Base-by-base conservation (phyloP, 2,113 vertebrate genomes). In the Odontesthes bonariensis region DNA sequence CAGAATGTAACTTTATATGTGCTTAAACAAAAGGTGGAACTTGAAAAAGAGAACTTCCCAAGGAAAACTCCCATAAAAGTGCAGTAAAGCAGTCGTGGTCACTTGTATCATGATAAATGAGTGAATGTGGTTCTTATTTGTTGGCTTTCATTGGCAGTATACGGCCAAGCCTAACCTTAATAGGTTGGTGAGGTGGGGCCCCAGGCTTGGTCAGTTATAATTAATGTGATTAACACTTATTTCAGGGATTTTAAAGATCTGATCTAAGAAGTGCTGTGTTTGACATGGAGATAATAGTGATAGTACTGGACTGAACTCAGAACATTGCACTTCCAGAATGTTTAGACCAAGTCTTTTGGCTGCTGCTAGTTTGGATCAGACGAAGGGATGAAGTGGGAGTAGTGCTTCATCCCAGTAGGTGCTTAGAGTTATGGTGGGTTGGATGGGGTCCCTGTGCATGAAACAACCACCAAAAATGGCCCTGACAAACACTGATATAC, bases 1-100 rank as follows among this genome's bases (percentile, higher is more conserved):
- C 11, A 68, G 11, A 44, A 32, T 66, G 20, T 16, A 22, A 19
- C 8, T 42, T 53, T 32, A 22, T 4, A 31, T n/a, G 31, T 58
- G 12, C n/a, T 42, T 38, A 11, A 56, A 52, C 27, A 56, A 70
- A 65, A 65, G 63, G 71, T 72, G 58, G 62, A 80, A 66, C 73
- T n/a, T 74, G 5, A 38, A 66, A 67, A 53, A 27, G 32, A 51
- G 35, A 63, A 53, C 58, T 38, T 67, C 11, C 46, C 17, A 19
- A 49, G 1, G 5, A 49, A 56, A 83, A 51, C 44, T 65, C 40
- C 19, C 42, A 44, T 73, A 78, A 64, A 65, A 77, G 6, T 52
- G 55, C 68, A 76, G 66, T 75, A 69, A 84, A 84, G 55, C 47
- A 1, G 23, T 49, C 58, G 44, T 2, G 3, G 20, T 60, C 56